Base-by-base conservation (phyloP, 2,113 vertebrate genomes). In the Brevimyrus niger region DNA sequence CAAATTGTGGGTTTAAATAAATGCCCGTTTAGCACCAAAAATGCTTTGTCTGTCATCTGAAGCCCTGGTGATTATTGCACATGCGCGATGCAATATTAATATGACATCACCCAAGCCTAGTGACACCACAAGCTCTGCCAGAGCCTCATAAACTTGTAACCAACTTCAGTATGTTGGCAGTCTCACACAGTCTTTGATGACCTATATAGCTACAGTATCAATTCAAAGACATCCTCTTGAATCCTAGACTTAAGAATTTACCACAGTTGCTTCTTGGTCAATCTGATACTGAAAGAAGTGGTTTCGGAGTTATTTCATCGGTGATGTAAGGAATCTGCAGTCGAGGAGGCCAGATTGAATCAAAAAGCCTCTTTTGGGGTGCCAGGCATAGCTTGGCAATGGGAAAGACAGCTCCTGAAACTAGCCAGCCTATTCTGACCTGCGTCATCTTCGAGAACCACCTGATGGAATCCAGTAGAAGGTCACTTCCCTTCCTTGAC, bases 271-370 rank as follows among this genome's bases (percentile, higher is more conserved):
- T 86, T 85, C 55, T 65, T 58, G 44, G 38, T 61, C 35, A 46
- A 27, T 61, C 42, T 48, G 83, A 48, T 55, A 55, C 44, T 58
- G 42, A 85, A 38, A 89, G 46, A 61, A 61, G 89, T 86, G 46
- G 89, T 73, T 86, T 86, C 58, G 13, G 84, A 65, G 46, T 55
- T 89, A 44, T 83, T 48, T 46, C 47, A 89, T 89, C 48, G 0
- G 27, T 6, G 48, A 31, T 27, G 47, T 87, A 48, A 51, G 51
- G 47, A 42, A 51, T 6, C 69, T 89, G 88, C 9, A 17, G 69
- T 42, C 19, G 69, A 76, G 31, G 69, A 38, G 31, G 69, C 27
- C 69, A 76, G 27, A 76, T 13, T 35, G 69, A 76, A 76, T 38
- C 15, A 76, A 17, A 76, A 27, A 6, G 31, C 27, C 69, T 76